Base-by-base conservation (phyloP, 2,797 vertebrate genomes). In the Scleropages formosus region DNA sequence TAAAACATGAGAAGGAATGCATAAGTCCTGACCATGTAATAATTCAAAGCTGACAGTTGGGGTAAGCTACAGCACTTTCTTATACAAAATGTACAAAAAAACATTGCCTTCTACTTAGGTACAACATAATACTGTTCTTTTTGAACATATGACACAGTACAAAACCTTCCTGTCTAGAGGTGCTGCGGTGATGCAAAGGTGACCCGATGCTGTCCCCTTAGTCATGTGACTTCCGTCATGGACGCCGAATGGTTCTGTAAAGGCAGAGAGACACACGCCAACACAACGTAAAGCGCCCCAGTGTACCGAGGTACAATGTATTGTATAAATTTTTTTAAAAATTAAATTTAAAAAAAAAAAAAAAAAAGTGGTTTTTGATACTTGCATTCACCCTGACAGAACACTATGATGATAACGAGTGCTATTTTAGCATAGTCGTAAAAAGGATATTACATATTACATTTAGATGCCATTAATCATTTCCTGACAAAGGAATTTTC, bases 21-120 rank as follows among this genome's bases (percentile, higher is more conserved):
- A 82, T 84, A 86, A 84, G 93, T 93, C 92, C 92, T 88, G 93
- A 92, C 68, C 91, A 92, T 94, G 93, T 89, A 94, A 90, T 93
- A 94, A 93, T 93, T 93, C 85, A 91, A 93, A 95, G 92, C 90
- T 88, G 92, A 94, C 92, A 84, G 83, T 92, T 88, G 92, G 92
- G 92, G 90, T 91, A 93, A 94, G 93, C 94, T 95, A 98, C 94
- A 92, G 92, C 95, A 96, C 94, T 94, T 94, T 89, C 91, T 95
- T 91, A 94, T 98, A 96, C 95, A 97, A 98, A 97, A 97, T 93
- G 94, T 98, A 98, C 95, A 98, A 98, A 94, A 98, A 93, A 99
- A 98, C 95, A 96, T 94, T 87, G 86, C 93, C 92, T 85, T 95
- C 94, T 95, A 97, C 95, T 94, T 94, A 96, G 92, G 93, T 93